Conservation (phyloP, 2,797 vertebrate species). For the Pseudomugil tenellus region DNA sequence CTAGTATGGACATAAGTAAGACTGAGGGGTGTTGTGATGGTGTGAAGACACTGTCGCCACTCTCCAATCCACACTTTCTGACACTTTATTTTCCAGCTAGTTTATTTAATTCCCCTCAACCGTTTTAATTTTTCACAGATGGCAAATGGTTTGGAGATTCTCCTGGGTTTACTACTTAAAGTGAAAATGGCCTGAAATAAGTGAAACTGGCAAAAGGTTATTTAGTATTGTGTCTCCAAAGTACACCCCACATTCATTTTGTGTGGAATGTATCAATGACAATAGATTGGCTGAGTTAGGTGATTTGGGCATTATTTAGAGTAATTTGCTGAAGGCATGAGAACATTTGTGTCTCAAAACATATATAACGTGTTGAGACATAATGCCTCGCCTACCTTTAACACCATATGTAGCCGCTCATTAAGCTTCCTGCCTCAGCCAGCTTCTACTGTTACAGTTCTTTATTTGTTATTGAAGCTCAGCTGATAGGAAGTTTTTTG, state of each 20-base stretch:
- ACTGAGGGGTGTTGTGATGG: conserved; percentile 67
- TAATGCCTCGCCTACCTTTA: conserved; percentile 49
- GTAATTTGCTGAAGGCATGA: conserved; percentile 45
- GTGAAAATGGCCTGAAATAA: conserved; percentile 32
- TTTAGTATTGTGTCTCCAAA: conserved; percentile 35
- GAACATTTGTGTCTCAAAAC: conserved; percentile 49
- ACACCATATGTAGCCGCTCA: conserved; percentile 65
- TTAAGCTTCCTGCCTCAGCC: conserved; percentile 61
- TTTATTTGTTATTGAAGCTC: conserved; percentile 48
- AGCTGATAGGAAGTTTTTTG: conserved; percentile 48
- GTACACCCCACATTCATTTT: conserved; percentile 7
- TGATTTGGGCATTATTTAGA: conserved; percentile 64
- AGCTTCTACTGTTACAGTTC: conserved; percentile 62
- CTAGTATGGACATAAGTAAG: conserved; percentile 32
- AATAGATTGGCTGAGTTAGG: conserved; percentile 44
- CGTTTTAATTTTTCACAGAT: conserved; percentile 65
- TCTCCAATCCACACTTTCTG: conserved; percentile 66
- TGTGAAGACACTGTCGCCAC: conserved; percentile 58
- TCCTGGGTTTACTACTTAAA: conserved; percentile 76
- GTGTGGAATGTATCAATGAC: conserved; percentile 37
- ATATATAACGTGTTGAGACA: conserved; percentile 42
- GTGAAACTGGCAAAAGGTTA: conserved; percentile 32
- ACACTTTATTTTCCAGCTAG: conserved; percentile 71
- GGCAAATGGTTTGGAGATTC: conserved; percentile 82
- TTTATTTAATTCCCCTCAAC: conserved; percentile 79